Base-by-base conservation (phyloP, 1,140 invertebrate genomes). In the Hyles euphorbiae region DNA sequence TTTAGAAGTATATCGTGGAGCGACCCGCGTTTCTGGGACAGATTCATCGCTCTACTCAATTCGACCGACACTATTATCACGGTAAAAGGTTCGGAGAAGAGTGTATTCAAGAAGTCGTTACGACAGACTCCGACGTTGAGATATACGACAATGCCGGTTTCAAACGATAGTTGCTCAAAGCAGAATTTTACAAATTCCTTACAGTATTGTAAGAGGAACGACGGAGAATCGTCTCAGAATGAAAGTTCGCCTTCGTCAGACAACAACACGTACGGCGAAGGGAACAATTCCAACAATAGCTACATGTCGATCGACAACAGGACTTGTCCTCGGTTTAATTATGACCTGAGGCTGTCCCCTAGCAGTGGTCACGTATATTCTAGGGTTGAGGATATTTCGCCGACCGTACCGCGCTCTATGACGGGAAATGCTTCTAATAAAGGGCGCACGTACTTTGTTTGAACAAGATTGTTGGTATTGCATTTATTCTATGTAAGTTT, bases 301-400 rank as follows among this genome's bases (percentile, higher is more conserved):
- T 88, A 88, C 73, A 87, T 88, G 83, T 88, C 86, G 63, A 88
- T 88, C 67, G 86, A 88, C 69, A 88, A 88, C 72, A 81, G 81
- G 67, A 79, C 83, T 73, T 87, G 83, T 80, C 73, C 83, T 71
- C 86, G 86, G 67, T 86, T 86, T 86, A 88, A 88, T 88, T 88
- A 87, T 80, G 86, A 88, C 83, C 81, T 88, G 56, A 76, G 83
- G 83, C 78, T 84, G 56, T 83, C 83, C 68, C 86, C 86, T 60
- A 81, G 78, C 61, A 86, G 77, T 68, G 83, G 86, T 81, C 83
- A 88, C 76, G 83, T 87, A 63, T 88, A 88, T 78, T 88, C 86
- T 70, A 84, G 86, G 72, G 86, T 88, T 60, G 86, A 88, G 33
- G 86, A 88, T 72, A 80, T 85, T 72, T 88, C 86, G 51, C 83